A percentile compares a stretch with the other conserved stretches of the same genome.
These are phyloP conservation scores for Quadroppia sp. DNA, from an alignment of 2,888 invertebrate genomes.

Conservation along the genomic window DNA sequence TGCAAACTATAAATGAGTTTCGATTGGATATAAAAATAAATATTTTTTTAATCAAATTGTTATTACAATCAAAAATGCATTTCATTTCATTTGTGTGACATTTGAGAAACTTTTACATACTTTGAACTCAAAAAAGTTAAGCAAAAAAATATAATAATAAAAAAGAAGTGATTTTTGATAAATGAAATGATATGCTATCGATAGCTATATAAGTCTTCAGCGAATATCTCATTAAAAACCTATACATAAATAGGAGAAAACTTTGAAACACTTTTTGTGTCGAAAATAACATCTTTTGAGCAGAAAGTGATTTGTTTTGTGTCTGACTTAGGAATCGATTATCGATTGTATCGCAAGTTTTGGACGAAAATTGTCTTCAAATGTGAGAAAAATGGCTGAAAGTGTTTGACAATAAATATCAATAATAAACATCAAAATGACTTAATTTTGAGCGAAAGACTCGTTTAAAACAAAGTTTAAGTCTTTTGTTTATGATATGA, in stretches of 20 bases:
- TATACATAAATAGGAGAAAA: no score
- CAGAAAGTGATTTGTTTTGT: not conserved
- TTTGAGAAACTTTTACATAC: not conserved
- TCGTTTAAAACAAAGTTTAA: not conserved
- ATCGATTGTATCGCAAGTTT: slow-evolving; percentile 21
- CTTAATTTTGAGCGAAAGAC: slow-evolving; percentile 7
- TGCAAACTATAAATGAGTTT: not conserved
- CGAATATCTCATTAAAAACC: no score
- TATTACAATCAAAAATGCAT: not conserved
- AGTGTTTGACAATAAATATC: slow-evolving; percentile 4
- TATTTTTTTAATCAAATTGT: not conserved
- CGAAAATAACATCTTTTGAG: not conserved
- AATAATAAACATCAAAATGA: slow-evolving; percentile 4
- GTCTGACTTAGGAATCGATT: slow-evolving; percentile 28
- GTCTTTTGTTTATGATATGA: no score
- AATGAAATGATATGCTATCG: no score
- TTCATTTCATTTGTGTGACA: not conserved
- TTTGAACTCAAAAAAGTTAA: slow-evolving; percentile 1
- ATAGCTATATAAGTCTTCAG: no score
- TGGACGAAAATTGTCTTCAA: not conserved
- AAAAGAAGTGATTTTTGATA: no score
- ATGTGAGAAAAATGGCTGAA: slow-evolving; percentile 29
- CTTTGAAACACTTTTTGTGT: no score
- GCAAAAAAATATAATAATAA: no score
- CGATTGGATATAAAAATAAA: not conserved